phyloP scores from a whole-genome alignment of 2,888 invertebrate genomes.

The Tupiocoris notatus region DNA sequence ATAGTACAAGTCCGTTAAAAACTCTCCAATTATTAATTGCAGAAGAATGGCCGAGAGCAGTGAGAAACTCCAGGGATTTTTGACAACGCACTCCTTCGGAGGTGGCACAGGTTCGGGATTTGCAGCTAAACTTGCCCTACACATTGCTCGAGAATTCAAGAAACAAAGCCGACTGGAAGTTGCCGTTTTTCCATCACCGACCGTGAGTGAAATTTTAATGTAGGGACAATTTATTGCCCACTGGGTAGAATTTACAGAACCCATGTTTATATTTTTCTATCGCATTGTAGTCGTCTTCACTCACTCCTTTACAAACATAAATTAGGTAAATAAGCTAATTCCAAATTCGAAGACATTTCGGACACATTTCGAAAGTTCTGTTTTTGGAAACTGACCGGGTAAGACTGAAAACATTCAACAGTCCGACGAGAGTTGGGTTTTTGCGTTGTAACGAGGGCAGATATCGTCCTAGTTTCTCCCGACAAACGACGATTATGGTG shows the following conservation, averaged over 20 bases:
- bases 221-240: no score
- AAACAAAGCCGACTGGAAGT: slow-evolving; percentile 58
- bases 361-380: no score
- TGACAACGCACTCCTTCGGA: slow-evolving; percentile 48
- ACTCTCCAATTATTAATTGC: neutral
- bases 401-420: no score
- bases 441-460: neutral
- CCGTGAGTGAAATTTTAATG: slow-evolving; percentile 53
- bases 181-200: slow-evolving; percentile 53
- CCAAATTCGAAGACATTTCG: no score
- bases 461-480: neutral
- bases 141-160: slow-evolving; percentile 54
- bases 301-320: no score
- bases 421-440: neutral
- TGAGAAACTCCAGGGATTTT: slow-evolving; percentile 47
- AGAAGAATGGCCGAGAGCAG: slow-evolving; percentile 46
- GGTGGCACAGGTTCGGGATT: slow-evolving; percentile 49
- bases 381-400: no score
- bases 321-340: no score
- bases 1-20: no score
- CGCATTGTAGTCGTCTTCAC: no score
- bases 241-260: no score
- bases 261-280: no score
- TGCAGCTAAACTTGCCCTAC: slow-evolving; percentile 45
- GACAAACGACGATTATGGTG: neutral